Conservation (phyloP, 2,888 invertebrate species). For the Antheraea assamensis region DNA sequence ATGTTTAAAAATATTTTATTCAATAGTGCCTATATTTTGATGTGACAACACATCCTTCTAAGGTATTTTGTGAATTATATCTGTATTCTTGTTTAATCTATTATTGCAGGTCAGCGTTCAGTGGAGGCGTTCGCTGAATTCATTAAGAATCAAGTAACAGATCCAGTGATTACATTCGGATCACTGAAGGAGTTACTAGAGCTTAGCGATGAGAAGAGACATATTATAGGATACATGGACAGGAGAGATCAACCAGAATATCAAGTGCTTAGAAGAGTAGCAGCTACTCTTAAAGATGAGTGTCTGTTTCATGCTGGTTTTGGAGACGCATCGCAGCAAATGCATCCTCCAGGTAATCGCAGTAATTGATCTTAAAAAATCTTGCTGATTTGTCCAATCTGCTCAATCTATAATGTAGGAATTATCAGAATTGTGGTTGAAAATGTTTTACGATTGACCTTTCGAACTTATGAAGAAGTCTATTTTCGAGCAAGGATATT, state of each 20-base stretch:
- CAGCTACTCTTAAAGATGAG: slow-evolving; percentile 95
- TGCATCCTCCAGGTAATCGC: slow-evolving; percentile 90
- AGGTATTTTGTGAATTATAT: not conserved
- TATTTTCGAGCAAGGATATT: not conserved
- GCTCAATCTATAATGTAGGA: not conserved
- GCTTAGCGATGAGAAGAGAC: slow-evolving; percentile 90
- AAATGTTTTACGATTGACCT: not conserved
- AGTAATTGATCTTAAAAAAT: not conserved
- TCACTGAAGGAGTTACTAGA: slow-evolving; percentile 87
- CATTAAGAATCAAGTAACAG: slow-evolving; percentile 93
- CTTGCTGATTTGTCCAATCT: not conserved
- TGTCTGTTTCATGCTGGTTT: slow-evolving; percentile 97
- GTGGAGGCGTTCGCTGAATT: slow-evolving; percentile 95
- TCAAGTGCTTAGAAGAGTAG: slow-evolving; percentile 89
- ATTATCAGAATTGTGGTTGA: not conserved
- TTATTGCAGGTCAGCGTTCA: slow-evolving; percentile 86
- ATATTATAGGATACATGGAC: slow-evolving; percentile 96
- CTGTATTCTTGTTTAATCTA: not conserved
- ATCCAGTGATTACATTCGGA: slow-evolving; percentile 91
- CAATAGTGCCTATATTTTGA: not conserved
- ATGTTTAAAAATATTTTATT: too few species aligned
- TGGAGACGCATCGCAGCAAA: slow-evolving; percentile 89
- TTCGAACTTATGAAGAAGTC: not conserved
- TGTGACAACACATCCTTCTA: not conserved
- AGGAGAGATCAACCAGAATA: slow-evolving; percentile 91